phyloP scores from a whole-genome alignment of 1,140 invertebrate genomes.

The Pollicipes pollicipes region DNA sequence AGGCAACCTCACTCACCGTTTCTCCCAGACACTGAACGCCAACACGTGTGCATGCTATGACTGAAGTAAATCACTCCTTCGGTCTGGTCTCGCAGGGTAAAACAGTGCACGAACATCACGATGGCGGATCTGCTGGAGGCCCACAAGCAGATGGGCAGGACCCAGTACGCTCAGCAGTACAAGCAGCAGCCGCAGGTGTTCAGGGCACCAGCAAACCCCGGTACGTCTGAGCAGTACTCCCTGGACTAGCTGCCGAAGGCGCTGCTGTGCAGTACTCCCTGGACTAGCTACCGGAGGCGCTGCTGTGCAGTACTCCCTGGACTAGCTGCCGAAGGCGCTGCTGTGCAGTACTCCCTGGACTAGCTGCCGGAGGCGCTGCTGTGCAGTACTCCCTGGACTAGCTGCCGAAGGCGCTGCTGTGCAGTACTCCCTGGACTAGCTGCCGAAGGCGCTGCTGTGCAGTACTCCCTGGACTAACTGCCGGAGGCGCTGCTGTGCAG shows the following conservation, averaged over 20 bases:
- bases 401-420: not conserved
- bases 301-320: too few species aligned
- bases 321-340: not conserved
- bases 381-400: not conserved
- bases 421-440: not conserved
- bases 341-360: not conserved
- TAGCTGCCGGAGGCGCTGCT: too few species aligned
- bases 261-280: too few species aligned
- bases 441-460: not conserved
- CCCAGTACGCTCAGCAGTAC: slow-evolving; percentile 71
- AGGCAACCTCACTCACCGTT: not conserved
- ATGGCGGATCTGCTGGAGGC: slow-evolving; percentile 53
- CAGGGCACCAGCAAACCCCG: slow-evolving; percentile 23
- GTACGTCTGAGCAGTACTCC: not conserved
- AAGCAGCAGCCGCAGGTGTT: slow-evolving; percentile 52
- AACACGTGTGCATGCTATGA: slow-evolving; percentile 17
- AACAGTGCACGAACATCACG: slow-evolving; percentile 63
- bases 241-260: too few species aligned
- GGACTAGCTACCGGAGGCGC: too few species aligned
- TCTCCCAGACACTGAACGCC: not conserved
- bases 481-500: too few species aligned
- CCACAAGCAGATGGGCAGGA: slow-evolving; percentile 77
- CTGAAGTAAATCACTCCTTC: not conserved
- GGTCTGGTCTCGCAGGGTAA: slow-evolving; percentile 44
- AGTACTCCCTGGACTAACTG: not conserved